phyloP scores from a whole-genome alignment of 2,113 vertebrate species.

The Poeciliopsis occidentalis region DNA sequence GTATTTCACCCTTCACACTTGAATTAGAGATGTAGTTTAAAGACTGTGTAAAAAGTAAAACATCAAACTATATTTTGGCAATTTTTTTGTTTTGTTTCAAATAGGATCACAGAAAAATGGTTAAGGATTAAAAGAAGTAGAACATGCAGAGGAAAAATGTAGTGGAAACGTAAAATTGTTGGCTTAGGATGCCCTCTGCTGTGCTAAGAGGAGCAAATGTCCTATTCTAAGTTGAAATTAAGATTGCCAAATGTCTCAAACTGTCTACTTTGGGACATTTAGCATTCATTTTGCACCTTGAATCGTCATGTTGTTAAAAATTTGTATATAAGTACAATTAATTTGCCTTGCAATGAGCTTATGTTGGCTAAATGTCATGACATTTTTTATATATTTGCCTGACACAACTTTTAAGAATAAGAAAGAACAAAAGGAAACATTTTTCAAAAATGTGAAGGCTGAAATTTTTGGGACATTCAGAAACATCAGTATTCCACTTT shows the following conservation, averaged over 20 bases:
- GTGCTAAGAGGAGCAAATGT: conserved; percentile 13
- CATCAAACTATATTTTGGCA: neutral
- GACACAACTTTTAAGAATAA: neutral
- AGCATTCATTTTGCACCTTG: too few species aligned
- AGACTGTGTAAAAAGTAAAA: neutral
- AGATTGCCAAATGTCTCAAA: too few species aligned
- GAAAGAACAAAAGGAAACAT: neutral
- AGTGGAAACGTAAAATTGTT: conserved; percentile 22
- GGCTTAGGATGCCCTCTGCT: conserved; percentile 73
- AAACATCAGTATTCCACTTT: too few species aligned
- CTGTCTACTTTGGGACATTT: too few species aligned
- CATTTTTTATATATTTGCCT: too few species aligned
- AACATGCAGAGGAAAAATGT: neutral
- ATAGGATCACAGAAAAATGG: neutral
- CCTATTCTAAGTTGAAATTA: neutral
- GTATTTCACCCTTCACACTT: neutral
- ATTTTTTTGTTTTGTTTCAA: neutral
- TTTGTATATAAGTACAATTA: too few species aligned
- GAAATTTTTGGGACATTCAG: neutral
- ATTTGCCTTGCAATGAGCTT: too few species aligned
- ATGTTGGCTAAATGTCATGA: too few species aligned
- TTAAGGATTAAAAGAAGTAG: neutral
- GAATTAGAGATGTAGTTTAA: neutral
- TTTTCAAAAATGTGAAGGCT: neutral
- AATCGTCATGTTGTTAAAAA: too few species aligned